Percentiles rank a stretch among this genome's conserved stretches.
Evolutionary conservation across 2,113 vertebrate genomes (phyloP).

Genomic region (Oceanodroma tethys): DNA sequence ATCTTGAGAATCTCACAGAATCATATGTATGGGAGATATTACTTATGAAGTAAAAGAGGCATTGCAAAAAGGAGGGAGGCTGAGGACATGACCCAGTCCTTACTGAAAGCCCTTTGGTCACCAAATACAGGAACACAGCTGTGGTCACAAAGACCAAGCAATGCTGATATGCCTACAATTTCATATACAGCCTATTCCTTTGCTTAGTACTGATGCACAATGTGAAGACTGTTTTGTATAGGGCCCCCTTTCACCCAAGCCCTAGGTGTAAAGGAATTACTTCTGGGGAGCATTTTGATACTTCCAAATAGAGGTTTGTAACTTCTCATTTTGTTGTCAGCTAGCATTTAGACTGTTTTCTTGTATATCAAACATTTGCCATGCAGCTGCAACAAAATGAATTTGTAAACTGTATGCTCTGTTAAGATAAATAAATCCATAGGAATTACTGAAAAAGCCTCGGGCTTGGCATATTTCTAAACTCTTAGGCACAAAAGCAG

Average conservation of each 20-base stretch:
- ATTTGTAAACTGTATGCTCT: neutral
- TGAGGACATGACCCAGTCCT: neutral
- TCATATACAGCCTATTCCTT: neutral
- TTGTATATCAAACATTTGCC: neutral
- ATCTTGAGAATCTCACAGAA: neutral
- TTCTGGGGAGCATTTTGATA: neutral
- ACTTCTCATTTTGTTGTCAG: neutral
- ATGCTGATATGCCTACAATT: neutral
- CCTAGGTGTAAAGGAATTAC: neutral
- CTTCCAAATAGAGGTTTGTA: neutral
- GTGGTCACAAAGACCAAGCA: neutral
- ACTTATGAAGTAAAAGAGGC: fast-evolving
- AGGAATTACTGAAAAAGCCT: slow-evolving; percentile 7
- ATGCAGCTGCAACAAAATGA: neutral
- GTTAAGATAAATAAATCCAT: neutral
- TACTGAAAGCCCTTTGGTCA: neutral
- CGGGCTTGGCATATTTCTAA: neutral
- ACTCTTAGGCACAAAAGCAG: neutral
- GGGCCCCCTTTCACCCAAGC: neutral
- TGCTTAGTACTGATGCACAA: neutral
- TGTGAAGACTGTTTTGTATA: neutral
- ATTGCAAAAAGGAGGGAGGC: neutral
- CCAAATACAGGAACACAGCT: neutral
- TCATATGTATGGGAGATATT: neutral
- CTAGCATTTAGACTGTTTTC: neutral